A percentile compares a stretch with the other conserved stretches of the same genome.
Conservation (phyloP, 2,888 invertebrate genomes). For the Rhagonycha lutea region DNA sequence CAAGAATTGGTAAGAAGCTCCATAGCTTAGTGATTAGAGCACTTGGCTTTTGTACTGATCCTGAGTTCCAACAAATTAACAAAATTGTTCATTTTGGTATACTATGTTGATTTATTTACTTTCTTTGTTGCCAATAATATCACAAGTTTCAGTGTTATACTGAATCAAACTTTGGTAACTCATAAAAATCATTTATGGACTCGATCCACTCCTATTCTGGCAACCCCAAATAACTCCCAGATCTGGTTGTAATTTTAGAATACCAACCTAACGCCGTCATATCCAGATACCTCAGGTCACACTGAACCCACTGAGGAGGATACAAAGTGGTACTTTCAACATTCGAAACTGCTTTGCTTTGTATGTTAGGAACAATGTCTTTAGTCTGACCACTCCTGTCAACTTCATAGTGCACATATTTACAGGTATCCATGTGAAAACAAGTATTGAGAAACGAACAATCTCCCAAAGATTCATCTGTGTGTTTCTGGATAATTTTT, state of each 20-base stretch:
- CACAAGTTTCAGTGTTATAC: no score
- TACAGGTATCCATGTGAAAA: conserved; percentile 99
- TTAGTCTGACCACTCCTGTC: conserved; percentile 70
- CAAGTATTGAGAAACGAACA: conserved; percentile 98
- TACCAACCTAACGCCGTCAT: conserved; percentile 80
- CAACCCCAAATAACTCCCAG: background rate
- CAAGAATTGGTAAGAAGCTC: no score
- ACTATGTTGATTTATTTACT: no score
- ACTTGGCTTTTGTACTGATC: no score
- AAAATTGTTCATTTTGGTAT: no score
- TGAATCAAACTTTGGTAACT: no score
- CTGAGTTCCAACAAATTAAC: no score
- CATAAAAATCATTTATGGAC: no score
- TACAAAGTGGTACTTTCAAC: conserved; percentile 69
- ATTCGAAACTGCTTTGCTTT: conserved; percentile 42
- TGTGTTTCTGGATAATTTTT: conserved; percentile 94
- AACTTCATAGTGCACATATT: conserved; percentile 97
- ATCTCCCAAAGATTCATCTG: conserved; percentile 93
- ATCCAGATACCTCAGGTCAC: conserved; percentile 88
- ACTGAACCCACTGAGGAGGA: conserved; percentile 96
- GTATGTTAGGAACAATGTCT: conserved; percentile 43
- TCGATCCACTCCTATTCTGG: no score
- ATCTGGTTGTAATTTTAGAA: background rate
- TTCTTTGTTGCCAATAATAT: no score
- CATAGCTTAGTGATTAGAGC: no score